Evolutionary conservation across 2,797 vertebrate species (phyloP).

Genomic region (Lacerta viridis): DNA sequence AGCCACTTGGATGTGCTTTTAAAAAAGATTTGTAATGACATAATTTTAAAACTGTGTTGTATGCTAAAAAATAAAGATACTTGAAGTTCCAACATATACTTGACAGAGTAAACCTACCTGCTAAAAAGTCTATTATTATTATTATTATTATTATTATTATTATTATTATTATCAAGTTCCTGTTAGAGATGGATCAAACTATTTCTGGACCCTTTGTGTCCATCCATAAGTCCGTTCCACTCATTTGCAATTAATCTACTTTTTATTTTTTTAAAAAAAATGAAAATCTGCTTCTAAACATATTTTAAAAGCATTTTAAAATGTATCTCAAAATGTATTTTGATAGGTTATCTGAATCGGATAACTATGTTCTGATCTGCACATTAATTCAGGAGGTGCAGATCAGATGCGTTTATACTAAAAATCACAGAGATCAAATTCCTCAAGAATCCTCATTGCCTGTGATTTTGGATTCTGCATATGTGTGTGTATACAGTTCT

Average conservation of each 20-base stretch:
- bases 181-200: constrained; percentile 1
- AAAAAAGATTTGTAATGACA: not conserved
- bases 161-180: not conserved
- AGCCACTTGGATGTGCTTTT: not conserved
- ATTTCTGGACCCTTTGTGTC: not conserved
- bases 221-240: not conserved
- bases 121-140: constrained; percentile 1
- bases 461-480: too few relatives aligned
- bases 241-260: not conserved
- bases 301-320: not conserved
- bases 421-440: too few relatives aligned
- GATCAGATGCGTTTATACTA: too few relatives aligned
- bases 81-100: not conserved
- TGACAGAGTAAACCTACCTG: not conserved
- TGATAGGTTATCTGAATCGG: not conserved
- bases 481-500: too few relatives aligned
- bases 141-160: constrained; percentile 11
- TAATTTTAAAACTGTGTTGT: not conserved
- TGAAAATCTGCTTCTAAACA: not conserved
- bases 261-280: not conserved
- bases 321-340: not conserved
- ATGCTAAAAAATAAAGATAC: not conserved
- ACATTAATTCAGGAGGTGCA: not conserved
- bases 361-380: not conserved
- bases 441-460: too few relatives aligned